Conservation (phyloP, 2,888 invertebrate species). For the Odontothrips loti region DNA sequence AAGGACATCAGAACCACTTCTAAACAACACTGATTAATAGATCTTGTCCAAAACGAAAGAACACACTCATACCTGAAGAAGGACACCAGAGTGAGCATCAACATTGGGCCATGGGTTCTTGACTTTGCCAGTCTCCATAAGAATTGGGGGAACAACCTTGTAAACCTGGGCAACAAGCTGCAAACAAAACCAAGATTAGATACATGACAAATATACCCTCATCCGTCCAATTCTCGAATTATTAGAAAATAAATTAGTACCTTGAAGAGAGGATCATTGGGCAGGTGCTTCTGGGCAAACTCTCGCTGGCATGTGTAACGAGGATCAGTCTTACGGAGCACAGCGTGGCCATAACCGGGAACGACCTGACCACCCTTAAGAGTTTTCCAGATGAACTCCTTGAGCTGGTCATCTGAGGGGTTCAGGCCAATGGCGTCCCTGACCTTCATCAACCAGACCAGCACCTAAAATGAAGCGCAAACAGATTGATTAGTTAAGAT, state of each 20-base stretch:
- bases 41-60: constrained; percentile 6
- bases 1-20: constrained; percentile 29
- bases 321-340: constrained; percentile 90
- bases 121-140: constrained; percentile 89
- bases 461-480: constrained; percentile 57
- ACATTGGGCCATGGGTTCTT: constrained; percentile 99
- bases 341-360: constrained; percentile 95
- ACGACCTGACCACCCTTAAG: constrained; percentile 94
- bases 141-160: constrained; percentile 88
- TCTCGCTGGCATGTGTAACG: constrained; percentile 90
- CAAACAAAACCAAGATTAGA: constrained; percentile 40
- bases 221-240: constrained; percentile 27
- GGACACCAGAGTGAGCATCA: constrained; percentile 92
- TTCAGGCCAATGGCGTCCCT: constrained; percentile 79
- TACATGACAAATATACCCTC: background rate
- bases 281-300: constrained; percentile 89
- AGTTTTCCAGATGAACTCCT: constrained; percentile 97
- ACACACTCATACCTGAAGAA: constrained; percentile 65
- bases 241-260: constrained; percentile 43
- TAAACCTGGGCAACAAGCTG: constrained; percentile 82
- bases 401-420: constrained; percentile 84
- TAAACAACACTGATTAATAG: constrained; percentile 10
- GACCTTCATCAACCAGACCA: constrained; percentile 90
- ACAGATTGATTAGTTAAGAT: background rate
- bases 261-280: constrained; percentile 86